phyloP scores from a whole-genome alignment of 2,888 invertebrate genomes.

The Lottia gigantea region DNA sequence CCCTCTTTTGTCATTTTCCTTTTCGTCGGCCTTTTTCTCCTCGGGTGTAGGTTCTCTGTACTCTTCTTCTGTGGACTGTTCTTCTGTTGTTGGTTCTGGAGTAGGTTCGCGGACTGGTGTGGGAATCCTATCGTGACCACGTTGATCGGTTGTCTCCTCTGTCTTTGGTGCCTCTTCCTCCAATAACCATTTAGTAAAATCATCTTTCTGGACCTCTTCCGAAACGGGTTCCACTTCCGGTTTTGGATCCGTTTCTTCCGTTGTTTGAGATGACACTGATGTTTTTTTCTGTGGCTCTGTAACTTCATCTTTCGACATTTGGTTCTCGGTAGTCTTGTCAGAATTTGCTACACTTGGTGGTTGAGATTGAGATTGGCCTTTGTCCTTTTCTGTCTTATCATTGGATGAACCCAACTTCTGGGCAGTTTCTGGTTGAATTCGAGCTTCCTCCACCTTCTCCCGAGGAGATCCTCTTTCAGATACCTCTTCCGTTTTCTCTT shows the following conservation, averaged over 20 bases:
- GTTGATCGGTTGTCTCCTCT: neutral
- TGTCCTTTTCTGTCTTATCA: too few species aligned
- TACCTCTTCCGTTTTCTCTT: neutral
- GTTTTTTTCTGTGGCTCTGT: neutral
- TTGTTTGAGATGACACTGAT: neutral
- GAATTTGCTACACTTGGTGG: too few species aligned
- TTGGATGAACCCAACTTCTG: too few species aligned
- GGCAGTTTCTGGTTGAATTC: too few species aligned
- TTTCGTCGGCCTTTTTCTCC: neutral
- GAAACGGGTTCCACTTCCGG: neutral
- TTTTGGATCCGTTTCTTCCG: neutral
- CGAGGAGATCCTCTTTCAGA: too few species aligned
- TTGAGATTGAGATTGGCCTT: too few species aligned
- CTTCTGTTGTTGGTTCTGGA: neutral
- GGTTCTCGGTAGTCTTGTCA: neutral
- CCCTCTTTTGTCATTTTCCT: neutral
- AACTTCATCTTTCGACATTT: neutral
- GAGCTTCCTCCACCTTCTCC: too few species aligned
- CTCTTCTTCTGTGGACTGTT: neutral
- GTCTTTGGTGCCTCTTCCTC: neutral
- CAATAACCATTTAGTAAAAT: neutral
- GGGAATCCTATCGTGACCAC: neutral
- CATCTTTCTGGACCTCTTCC: neutral
- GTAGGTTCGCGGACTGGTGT: neutral
- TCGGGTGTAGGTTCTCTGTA: neutral